Evolutionary conservation across 2,888 invertebrate species (phyloP).

Genomic region (Iselma pallidipennis): DNA sequence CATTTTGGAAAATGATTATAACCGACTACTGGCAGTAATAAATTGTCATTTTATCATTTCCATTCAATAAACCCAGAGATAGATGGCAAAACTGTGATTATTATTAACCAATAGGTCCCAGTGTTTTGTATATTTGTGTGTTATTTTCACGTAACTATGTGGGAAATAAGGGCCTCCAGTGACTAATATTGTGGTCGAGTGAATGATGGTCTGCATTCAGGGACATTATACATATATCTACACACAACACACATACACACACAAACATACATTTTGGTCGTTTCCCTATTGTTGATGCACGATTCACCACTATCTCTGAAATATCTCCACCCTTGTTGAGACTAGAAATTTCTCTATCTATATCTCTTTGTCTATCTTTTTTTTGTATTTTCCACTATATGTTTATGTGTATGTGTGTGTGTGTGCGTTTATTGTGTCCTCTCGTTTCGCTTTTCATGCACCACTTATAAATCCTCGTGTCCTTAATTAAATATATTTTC

Average conservation of each 20-base stretch:
- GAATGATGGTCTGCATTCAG: conserved; percentile 37
- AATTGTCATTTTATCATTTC: no score
- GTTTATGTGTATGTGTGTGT: not conserved
- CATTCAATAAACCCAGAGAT: no score
- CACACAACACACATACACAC: no score
- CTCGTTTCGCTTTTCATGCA: not conserved
- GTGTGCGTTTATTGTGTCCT: not conserved
- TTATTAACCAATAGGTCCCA: not conserved
- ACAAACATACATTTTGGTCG: no score
- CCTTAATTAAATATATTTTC: conserved; percentile 1
- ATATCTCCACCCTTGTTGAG: not conserved
- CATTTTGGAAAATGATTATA: no score
- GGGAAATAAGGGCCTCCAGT: conserved; percentile 31
- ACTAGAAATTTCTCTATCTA: no score
- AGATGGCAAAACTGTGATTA: not conserved
- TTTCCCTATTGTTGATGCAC: not conserved
- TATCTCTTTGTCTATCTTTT: no score
- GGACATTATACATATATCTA: conserved; percentile 24
- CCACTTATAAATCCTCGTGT: not conserved
- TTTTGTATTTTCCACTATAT: no score
- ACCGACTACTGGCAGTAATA: no score
- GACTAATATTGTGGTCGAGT: conserved; percentile 41
- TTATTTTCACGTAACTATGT: not conserved
- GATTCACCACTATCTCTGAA: not conserved
- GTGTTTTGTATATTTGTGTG: not conserved